phyloP scores from a whole-genome alignment of 2,113 vertebrate species.

The Ardeotis arabs region DNA sequence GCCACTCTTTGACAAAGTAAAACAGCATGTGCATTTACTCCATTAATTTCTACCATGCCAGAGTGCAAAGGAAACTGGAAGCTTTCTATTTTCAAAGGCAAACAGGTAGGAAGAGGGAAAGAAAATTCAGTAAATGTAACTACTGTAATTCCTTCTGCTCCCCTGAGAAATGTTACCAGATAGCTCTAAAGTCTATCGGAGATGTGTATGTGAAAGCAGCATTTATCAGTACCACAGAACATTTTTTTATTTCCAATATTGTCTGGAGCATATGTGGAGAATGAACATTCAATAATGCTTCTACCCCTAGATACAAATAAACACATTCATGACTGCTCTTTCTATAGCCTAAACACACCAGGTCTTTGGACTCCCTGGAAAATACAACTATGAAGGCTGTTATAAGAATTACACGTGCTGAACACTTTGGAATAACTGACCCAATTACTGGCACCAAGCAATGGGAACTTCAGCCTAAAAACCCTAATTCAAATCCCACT shows the following conservation, averaged over 20 bases:
- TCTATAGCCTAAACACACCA: background rate
- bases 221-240: background rate
- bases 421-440: background rate
- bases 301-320: background rate
- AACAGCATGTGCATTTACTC: conserved; percentile 22
- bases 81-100: background rate
- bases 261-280: background rate
- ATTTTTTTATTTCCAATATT: background rate
- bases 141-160: background rate
- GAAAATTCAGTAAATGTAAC: background rate
- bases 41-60: conserved; percentile 28
- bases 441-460: background rate
- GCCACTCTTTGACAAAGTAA: conserved; percentile 41
- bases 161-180: background rate
- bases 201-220: background rate
- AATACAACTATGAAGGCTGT: background rate
- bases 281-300: background rate
- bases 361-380: background rate
- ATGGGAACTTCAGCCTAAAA: conserved; percentile 13
- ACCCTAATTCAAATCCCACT: background rate
- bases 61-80: background rate
- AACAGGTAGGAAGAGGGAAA: conserved; percentile 6
- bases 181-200: background rate
- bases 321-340: background rate
- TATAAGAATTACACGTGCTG: background rate